Evolutionary conservation across 2,888 invertebrate genomes (phyloP).

Genomic region (Caenorhabditis sp.): DNA sequence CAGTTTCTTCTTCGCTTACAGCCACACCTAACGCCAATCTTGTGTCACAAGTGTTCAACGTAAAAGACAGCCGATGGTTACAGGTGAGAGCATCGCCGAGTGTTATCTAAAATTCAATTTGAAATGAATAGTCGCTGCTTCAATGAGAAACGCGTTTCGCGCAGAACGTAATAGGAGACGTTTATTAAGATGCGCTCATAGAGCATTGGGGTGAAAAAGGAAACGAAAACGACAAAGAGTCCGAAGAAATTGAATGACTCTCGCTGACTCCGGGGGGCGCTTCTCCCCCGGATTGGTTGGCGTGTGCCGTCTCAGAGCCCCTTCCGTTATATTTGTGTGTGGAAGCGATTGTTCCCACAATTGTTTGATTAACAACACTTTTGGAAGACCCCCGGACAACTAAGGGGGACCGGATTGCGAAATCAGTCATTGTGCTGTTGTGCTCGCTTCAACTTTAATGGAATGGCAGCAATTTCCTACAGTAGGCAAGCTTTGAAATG

Average conservation of each 20-base stretch:
- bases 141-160: conserved; percentile 2
- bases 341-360: conserved; percentile 37
- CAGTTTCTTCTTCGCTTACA: conserved; percentile 65
- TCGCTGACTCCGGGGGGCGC: too few relatives aligned
- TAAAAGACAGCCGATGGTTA: conserved; percentile 99
- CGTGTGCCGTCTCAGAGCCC: conserved; percentile 30
- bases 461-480: conserved; percentile 10
- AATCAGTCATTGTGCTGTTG: too few relatives aligned
- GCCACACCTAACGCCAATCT: conserved; percentile 65
- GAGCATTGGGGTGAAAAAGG: conserved; percentile 41
- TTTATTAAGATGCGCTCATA: conserved; percentile 59
- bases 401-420: conserved; percentile 3
- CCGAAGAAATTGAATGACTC: conserved; percentile 44
- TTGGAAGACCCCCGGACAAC: conserved; percentile 1
- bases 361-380: conserved; percentile 51
- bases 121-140: conserved; percentile 17
- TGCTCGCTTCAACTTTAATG: neutral
- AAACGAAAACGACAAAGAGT: conserved; percentile 18
- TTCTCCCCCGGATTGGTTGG: conserved; percentile 26
- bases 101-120: conserved; percentile 30
- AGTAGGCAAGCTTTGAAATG: neutral
- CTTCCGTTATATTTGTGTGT: conserved; percentile 26
- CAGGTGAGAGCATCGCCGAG: conserved; percentile 82
- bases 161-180: conserved; percentile 53
- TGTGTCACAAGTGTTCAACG: conserved; percentile 89